phyloP scores from a whole-genome alignment of 2,888 invertebrate species.

The Chymomyza amoena region DNA sequence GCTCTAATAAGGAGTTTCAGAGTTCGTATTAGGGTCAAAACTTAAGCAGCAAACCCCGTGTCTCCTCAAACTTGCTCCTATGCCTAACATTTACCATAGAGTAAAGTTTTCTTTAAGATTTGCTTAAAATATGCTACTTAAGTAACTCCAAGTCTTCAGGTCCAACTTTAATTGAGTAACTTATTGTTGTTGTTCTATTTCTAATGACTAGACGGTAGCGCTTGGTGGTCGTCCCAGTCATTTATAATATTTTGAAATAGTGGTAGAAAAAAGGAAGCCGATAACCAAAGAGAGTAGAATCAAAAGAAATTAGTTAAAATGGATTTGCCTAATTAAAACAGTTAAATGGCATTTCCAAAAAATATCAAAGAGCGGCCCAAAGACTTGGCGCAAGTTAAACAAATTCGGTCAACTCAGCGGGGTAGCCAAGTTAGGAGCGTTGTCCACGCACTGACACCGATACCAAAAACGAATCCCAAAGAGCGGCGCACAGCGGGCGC shows the following conservation, averaged over 20 bases:
- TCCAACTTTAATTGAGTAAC: neutral
- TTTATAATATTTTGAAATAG: neutral
- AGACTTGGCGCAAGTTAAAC: slow-evolving; percentile 56
- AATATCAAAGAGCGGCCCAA: slow-evolving; percentile 15
- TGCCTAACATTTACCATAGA: too few relatives aligned
- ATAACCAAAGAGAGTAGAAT: neutral
- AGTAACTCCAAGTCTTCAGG: neutral
- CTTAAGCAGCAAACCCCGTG: too few relatives aligned
- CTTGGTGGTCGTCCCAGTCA: neutral
- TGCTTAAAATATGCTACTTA: too few relatives aligned
- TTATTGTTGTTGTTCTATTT: neutral
- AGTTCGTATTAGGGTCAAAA: too few relatives aligned
- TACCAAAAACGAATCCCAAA: neutral
- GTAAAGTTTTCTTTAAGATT: too few relatives aligned
- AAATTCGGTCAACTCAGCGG: slow-evolving; percentile 57
- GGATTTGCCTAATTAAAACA: slow-evolving; percentile 52
- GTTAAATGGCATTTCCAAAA: slow-evolving; percentile 38
- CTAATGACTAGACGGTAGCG: slow-evolving; percentile 3
- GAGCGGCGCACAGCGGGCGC: slow-evolving; percentile 57
- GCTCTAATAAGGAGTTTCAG: too few relatives aligned
- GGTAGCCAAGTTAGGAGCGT: neutral
- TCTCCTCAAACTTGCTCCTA: too few relatives aligned
- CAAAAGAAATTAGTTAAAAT: slow-evolving; percentile 8
- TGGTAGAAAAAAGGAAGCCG: neutral
- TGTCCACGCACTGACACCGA: neutral